Base-by-base conservation (phyloP, 1,140 invertebrate species). In the Atopsyche davidsoni region DNA sequence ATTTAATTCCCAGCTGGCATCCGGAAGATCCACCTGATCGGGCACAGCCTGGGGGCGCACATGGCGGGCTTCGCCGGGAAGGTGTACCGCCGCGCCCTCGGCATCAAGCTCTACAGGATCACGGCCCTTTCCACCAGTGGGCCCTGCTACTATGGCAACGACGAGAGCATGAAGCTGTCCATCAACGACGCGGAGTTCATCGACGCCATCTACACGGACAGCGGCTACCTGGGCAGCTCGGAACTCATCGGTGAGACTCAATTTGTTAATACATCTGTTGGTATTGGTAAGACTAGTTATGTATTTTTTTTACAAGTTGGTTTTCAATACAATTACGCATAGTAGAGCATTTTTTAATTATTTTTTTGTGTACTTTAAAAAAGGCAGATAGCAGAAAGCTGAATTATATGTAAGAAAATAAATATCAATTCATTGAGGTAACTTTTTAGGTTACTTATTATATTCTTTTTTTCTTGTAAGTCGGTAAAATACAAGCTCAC, bases 121-220 rank as follows among this genome's bases (percentile, higher is more conserved):
- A 72, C n/a, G n/a, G n/a, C n/a, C n/a, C n/a, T n/a, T n/a, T n/a
- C n/a, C n/a, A n/a, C 85, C 6, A 83, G 85, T 1, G 75, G 78
- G 25, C 79, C 83, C 1, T 68, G 75, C 23, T 83, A 84, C 58
- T 75, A 70, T 46, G 62, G 70, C 18, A 64, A 71, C 2, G 65
- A 72, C 11, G 48, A 62, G 0, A 63, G 75, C 10, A 71, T 77
- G 23, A 70, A 81, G 13, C 58, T 81, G 0, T 67, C 74, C 21
- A 57, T 61, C n/a, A 63, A 55, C 22, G 78, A 80, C 64, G 79
- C 79, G 3, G 64, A 67, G 11, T 80, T 79, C 34, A 78, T 81
- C 1, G 85, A 88, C 59, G 76, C 82, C 3, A 80, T 89, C 55
- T 86, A 88, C 58, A 87, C 83, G 0, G 86, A 83, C 56, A 75